A percentile compares a stretch with the other conserved stretches of the same genome.
phyloP scores from a whole-genome alignment of 2,888 invertebrate species.

The Panzeria rudis region DNA sequence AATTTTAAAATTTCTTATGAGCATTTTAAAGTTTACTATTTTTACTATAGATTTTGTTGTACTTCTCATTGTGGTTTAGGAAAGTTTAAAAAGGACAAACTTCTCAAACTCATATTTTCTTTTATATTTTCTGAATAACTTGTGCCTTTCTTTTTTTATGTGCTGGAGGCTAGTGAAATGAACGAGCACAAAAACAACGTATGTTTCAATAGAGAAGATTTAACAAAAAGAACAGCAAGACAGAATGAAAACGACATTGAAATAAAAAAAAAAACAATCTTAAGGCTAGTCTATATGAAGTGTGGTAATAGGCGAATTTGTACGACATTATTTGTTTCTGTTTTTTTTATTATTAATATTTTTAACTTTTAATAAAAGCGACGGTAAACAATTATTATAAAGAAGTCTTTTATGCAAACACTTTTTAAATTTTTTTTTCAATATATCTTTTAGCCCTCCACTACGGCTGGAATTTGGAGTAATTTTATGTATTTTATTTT shows the following conservation, averaged over 20 bases:
- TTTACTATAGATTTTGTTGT: constrained; percentile 43
- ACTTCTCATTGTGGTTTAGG: constrained; percentile 35
- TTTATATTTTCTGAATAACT: constrained; percentile 18
- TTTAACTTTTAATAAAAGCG: too few relatives aligned
- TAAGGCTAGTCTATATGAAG: not conserved
- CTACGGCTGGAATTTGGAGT: too few relatives aligned
- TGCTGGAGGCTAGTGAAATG: constrained; percentile 30
- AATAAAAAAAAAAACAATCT: constrained; percentile 18
- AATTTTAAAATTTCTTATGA: constrained; percentile 27
- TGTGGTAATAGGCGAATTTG: not conserved
- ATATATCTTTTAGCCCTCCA: too few relatives aligned
- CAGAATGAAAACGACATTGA: constrained; percentile 14
- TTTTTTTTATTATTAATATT: not conserved
- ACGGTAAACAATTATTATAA: too few relatives aligned
- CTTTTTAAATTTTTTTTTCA: too few relatives aligned
- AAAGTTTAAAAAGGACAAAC: constrained; percentile 53
- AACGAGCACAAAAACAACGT: constrained; percentile 3
- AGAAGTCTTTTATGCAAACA: not conserved
- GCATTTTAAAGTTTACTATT: constrained; percentile 59
- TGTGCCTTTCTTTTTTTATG: constrained; percentile 27
- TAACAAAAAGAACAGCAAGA: constrained; percentile 25
- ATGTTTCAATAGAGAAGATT: constrained; percentile 21
- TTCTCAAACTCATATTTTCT: constrained; percentile 19
- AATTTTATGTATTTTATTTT: too few relatives aligned
- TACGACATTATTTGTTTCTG: not conserved